Evolutionary conservation across 2,113 vertebrate species (phyloP).

Genomic region (Pollachius pollachius): DNA sequence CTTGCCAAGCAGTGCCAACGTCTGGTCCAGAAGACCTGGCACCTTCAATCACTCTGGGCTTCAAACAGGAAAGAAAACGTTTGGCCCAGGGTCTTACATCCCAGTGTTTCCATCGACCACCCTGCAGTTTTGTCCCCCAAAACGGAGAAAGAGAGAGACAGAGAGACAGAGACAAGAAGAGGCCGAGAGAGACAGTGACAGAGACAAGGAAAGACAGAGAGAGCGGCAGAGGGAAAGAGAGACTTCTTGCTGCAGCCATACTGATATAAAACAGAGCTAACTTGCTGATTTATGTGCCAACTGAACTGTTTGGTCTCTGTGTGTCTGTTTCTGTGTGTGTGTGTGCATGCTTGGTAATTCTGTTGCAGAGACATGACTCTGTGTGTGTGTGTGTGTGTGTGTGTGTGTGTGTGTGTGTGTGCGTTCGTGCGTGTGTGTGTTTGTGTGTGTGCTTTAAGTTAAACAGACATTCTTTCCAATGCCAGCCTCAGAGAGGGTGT

Average conservation of each 20-base stretch:
- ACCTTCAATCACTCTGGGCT: not conserved
- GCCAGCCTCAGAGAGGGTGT: too few relatives aligned
- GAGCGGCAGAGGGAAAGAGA: constrained; percentile 19
- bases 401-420: too few relatives aligned
- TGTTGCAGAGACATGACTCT: too few relatives aligned
- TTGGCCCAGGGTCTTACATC: constrained; percentile 54
- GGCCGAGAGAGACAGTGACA: not conserved
- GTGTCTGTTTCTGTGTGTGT: not conserved
- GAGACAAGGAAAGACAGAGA: not conserved
- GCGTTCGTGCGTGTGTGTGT: too few relatives aligned
- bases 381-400: too few relatives aligned
- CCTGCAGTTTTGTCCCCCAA: constrained; percentile 4
- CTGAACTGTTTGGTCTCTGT: not conserved
- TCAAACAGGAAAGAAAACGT: constrained; percentile 31
- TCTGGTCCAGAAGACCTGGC: not conserved
- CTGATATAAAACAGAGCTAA: constrained; percentile 64
- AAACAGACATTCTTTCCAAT: too few relatives aligned
- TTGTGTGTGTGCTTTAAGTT: too few relatives aligned
- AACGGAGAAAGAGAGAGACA: constrained; percentile 37
- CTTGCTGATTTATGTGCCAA: not conserved
- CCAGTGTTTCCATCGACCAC: constrained; percentile 63
- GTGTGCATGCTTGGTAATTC: too few relatives aligned
- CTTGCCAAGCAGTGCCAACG: too few relatives aligned
- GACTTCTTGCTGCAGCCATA: constrained; percentile 52
- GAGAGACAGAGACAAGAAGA: constrained; percentile 1